These are phyloP conservation scores for Trichogramma dendrolimi DNA, from an alignment of 2,888 invertebrate genomes.

Conservation along the genomic window DNA sequence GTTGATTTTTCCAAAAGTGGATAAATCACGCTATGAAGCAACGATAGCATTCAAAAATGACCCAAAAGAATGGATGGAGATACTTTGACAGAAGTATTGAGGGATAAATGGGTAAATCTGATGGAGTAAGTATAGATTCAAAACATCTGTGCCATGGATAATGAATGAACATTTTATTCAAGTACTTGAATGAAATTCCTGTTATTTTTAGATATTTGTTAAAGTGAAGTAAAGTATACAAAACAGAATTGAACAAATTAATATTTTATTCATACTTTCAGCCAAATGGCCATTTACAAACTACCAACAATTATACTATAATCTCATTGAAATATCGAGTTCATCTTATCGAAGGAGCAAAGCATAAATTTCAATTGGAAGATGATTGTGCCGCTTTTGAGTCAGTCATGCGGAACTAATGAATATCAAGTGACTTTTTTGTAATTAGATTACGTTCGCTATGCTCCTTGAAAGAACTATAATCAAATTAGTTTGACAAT, in stretches of 20 bases:
- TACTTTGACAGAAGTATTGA: slow-evolving; percentile 65
- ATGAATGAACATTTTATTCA: not conserved
- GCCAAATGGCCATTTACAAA: slow-evolving; percentile 42
- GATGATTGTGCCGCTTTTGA: slow-evolving; percentile 48
- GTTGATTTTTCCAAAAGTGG: slow-evolving; percentile 60
- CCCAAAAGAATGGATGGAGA: slow-evolving; percentile 64
- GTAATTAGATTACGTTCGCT: slow-evolving; percentile 22
- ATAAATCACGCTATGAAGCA: slow-evolving; percentile 57
- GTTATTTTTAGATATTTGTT: slow-evolving; percentile 20
- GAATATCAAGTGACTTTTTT: slow-evolving; percentile 35
- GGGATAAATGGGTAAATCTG: slow-evolving; percentile 64
- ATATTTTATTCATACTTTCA: slow-evolving; percentile 47
- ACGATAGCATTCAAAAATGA: slow-evolving; percentile 59
- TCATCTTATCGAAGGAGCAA: slow-evolving; percentile 33
- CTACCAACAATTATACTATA: slow-evolving; percentile 46
- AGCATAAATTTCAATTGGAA: slow-evolving; percentile 37
- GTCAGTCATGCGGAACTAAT: slow-evolving; percentile 51
- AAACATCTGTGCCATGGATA: not conserved
- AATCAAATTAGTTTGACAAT: slow-evolving; percentile 5
- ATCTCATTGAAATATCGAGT: slow-evolving; percentile 33
- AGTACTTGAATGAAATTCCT: slow-evolving; percentile 2
- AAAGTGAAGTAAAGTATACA: slow-evolving; percentile 20
- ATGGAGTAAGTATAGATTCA: slow-evolving; percentile 8
- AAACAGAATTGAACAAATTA: slow-evolving; percentile 46
- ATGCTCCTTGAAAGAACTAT: slow-evolving; percentile 10